phyloP scores from a whole-genome alignment of 2,797 vertebrate genomes.

The Melanotaenia nigrans region DNA sequence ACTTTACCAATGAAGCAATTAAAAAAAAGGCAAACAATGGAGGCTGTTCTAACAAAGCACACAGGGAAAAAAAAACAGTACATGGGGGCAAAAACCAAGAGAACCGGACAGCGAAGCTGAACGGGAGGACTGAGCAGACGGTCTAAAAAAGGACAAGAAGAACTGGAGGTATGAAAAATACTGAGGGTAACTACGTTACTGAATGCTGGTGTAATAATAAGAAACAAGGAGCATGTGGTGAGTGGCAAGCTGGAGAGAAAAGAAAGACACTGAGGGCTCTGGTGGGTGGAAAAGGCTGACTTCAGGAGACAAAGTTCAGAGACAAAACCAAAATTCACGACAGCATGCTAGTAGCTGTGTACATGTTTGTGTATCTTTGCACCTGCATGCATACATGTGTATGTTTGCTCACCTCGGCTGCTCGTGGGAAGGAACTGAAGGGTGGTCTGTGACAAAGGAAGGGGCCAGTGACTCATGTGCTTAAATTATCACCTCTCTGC shows the following conservation, averaged over 20 bases:
- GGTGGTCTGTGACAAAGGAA: background rate
- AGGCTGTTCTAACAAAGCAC: too few species aligned
- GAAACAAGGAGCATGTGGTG: background rate
- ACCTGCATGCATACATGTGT: background rate
- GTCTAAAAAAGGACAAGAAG: background rate
- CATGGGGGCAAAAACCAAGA: background rate
- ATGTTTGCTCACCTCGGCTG: slow-evolving; percentile 3
- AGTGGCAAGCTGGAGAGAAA: background rate
- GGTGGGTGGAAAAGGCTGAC: background rate
- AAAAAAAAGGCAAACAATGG: background rate
- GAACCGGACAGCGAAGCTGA: background rate
- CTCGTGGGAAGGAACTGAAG: background rate
- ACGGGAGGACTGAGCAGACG: background rate
- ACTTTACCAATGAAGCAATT: background rate
- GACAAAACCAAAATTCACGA: background rate
- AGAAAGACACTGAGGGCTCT: background rate
- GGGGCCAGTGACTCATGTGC: background rate
- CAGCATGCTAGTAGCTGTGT: background rate
- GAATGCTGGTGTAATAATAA: background rate
- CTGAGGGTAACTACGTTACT: background rate
- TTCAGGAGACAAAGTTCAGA: background rate
- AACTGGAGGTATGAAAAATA: background rate
- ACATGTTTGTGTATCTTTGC: background rate
- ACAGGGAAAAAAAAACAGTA: too few species aligned
- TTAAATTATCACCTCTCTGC: slow-evolving; percentile 3